Evolutionary conservation across 2,113 vertebrate genomes (phyloP), one percentile per base, ranked within the genome.

Genomic region (Raja brachyura): DNA sequence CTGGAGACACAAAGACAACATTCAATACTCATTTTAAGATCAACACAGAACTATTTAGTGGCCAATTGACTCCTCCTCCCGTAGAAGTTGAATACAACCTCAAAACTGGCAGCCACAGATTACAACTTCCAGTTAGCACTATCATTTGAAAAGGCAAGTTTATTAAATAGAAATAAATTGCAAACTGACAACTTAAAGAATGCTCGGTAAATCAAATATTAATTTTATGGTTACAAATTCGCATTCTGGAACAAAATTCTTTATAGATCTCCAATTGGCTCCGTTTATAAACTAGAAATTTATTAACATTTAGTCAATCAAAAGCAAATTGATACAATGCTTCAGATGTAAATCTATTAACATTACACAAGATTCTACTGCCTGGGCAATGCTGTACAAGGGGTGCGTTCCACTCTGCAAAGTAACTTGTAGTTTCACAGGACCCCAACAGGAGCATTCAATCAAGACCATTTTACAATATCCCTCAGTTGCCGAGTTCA

Each of bases 231-330:
- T 88, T 61, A 88, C 83, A 88, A 88, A 16, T 88, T n/a, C 7
- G 28, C 59, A 88, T 31, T 88, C 83, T 88, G 59, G 59, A 88
- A 88, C 83, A 88, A 88, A 88, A 88, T 61, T 88, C 28, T 88
- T 88, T 63, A 20, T 63, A 63, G 56, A n/a, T n/a, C 59, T 92
- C 33, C 48, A 73, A 9, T 92, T 73, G 22, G 68, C 22, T 92
- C 66, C 73, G 73, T 92, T 73, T 92, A 48, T 39, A 90, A 70
- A 90, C 88, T 90, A 92, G 68, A 92, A 92, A 92, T 74, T 73
- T 92, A 92, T 92, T 92, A 92, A 92, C 90, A 92, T n/a, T 70
- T 70, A 90, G 31, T 74, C 33, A 54, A 92, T 92, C 90, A 92
- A 92, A 92, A 92, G 90, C 63, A 92, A 92, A 48, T 92, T 92